Evolutionary conservation across 2,113 vertebrate species (phyloP), one percentile per base, ranked within the genome.

Genomic region (Bettongia penicillata): DNA sequence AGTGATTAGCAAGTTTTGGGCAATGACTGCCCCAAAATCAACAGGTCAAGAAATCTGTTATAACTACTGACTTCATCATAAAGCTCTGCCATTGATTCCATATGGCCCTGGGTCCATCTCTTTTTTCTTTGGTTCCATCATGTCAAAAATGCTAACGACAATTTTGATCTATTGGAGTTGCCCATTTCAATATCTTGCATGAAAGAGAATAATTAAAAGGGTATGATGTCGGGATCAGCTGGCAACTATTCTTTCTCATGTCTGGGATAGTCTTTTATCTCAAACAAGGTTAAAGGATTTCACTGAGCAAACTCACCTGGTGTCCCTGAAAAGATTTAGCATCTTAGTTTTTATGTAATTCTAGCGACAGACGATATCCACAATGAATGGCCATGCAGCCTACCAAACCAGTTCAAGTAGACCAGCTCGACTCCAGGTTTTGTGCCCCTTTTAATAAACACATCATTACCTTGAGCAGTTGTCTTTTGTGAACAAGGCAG

Each of bases 41-140:
- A 43, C 19, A 84, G 37, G 43, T 84, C 37, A 84, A 84, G 68
- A 84, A 84, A 84, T 84, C 16, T 43, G 23, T 84, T 23, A 43
- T 7, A 8, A 23, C 19, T 84, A 3, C 68, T 2, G 2, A 84
- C 37, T 84, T 11, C 2, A 43, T 19, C 28, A 89, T 91, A 92
- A 91, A 11, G 52, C 37, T 90, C 68, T 11, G 28, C 14, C 53
- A 57, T 8, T 95, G 23, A 52, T 93, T 93, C 52, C 48, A 0
- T 90, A 1, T 91, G 19, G 3, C 89, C 43, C 43, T 93, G 47
- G 53, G 25, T 48, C 47, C 16, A 8, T 84, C 12, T 57, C 23
- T 51, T 94, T 92, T 90, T 95, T 4, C 55, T 96, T 68, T 95
- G 8, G 92, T 91, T 93, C 19, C 90, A 91, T 94, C n/a, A 53